A percentile compares a stretch with the other conserved stretches of the same genome.
These are phyloP conservation scores for Ophion obscuratus DNA, from an alignment of 2,888 invertebrate genomes.

Conservation along the genomic window DNA sequence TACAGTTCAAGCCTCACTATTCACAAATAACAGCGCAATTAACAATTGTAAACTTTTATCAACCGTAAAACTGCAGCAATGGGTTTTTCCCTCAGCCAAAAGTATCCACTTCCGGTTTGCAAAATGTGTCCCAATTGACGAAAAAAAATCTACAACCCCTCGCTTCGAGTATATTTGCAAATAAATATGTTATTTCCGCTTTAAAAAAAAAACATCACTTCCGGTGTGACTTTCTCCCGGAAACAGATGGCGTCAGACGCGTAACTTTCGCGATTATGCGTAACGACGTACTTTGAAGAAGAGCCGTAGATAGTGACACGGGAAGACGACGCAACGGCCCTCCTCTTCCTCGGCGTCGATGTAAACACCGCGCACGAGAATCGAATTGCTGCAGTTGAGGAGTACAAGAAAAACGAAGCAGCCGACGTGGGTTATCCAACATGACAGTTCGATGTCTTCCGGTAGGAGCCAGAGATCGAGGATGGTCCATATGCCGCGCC, in stretches of 20 bases:
- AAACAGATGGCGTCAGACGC: too few species aligned
- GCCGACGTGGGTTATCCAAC: slow-evolving; percentile 91
- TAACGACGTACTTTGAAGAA: slow-evolving; percentile 86
- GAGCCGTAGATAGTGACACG: slow-evolving; percentile 92
- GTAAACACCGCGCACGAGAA: slow-evolving; percentile 94
- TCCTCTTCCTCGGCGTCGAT: slow-evolving; percentile 94
- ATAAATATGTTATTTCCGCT: too few species aligned
- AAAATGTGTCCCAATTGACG: neutral
- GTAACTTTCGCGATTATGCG: neutral
- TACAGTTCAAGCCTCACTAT: too few species aligned
- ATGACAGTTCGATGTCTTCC: slow-evolving; percentile 91
- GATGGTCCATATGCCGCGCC: slow-evolving; percentile 94
- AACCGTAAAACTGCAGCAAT: too few species aligned
- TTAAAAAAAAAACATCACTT: too few species aligned
- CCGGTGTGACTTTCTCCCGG: too few species aligned
- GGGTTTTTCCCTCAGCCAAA: too few species aligned
- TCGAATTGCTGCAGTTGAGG: slow-evolving; percentile 94
- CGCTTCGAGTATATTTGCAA: too few species aligned
- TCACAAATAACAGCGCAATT: too few species aligned
- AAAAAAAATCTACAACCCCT: neutral
- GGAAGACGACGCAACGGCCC: slow-evolving; percentile 93
- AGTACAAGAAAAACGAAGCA: slow-evolving; percentile 91
- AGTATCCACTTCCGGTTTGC: too few species aligned
- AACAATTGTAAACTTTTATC: too few species aligned
- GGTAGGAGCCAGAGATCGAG: slow-evolving; percentile 90